Percentiles rank a stretch among this genome's conserved stretches.
Evolutionary conservation across 2,113 vertebrate genomes (phyloP).

Genomic region (Patagioenas fasciata): DNA sequence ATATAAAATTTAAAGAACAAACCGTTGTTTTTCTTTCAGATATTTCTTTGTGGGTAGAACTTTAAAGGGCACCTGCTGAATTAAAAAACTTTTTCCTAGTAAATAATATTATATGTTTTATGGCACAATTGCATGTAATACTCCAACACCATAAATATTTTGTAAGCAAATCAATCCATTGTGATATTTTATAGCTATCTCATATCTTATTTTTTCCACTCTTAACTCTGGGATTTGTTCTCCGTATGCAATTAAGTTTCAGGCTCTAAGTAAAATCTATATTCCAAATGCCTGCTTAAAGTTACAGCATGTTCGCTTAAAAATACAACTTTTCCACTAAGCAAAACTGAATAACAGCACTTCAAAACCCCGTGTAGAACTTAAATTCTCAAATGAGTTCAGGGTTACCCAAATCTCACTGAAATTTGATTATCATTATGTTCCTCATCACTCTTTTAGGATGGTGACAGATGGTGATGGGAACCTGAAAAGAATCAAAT

Average conservation of each 20-base stretch:
- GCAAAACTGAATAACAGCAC: neutral
- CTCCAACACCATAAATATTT: neutral
- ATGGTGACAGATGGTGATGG: neutral
- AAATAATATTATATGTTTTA: neutral
- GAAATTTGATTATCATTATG: neutral
- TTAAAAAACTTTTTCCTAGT: neutral
- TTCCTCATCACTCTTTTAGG: neutral
- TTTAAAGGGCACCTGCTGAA: neutral
- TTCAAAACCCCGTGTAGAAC: neutral
- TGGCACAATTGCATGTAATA: neutral
- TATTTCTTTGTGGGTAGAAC: neutral
- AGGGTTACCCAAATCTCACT: neutral
- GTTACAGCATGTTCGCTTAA: neutral
- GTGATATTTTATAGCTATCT: neutral
- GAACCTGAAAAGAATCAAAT: neutral
- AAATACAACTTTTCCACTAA: neutral
- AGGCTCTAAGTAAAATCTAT: neutral
- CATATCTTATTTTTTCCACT: neutral
- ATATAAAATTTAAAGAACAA: neutral
- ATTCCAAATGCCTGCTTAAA: neutral
- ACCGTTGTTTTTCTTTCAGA: neutral
- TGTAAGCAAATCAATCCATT: neutral
- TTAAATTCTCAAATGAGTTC: neutral
- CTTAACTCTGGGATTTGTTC: neutral
- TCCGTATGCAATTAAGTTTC: neutral